Evolutionary conservation across 2,113 vertebrate genomes (phyloP), one percentile per base, ranked within the genome.

Genomic region (Ciconia stormi): DNA sequence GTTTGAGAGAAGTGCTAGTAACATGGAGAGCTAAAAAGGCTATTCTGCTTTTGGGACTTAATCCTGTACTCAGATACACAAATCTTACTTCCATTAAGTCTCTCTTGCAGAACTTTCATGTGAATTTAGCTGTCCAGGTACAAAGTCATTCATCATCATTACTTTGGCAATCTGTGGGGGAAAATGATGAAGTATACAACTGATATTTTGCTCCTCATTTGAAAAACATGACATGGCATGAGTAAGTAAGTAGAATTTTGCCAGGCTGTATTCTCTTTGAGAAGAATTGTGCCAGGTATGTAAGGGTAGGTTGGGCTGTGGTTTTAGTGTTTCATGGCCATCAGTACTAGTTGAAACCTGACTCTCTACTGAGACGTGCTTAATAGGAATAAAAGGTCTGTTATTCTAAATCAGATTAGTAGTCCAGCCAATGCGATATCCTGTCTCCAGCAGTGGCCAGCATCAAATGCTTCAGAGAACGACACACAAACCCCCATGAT

Each of bases 391-490:
- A 95, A 96, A 97, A 94, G 94, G 72, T 55, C 88, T 96, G 86
- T 92, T 97, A 88, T 89, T 90, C 83, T 92, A 92, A 96, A 95
- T 97, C 95, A 95, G 86, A 96, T 97, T 92, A 96, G 63, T 94
- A 89, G 82, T 90, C 82, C 90, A 94, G 90, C 56, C 92, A 71
- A 84, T 91, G 72, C 56, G 77, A 89, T 97, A 95, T 67, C 90
- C 79, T 79, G 90, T 93, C 90, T 93, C 85, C 90, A 95, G 85
- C 85, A 92, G 89, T 79, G 83, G 61, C 82, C 86, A 76, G 83
- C 77, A 78, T 87, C 82, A 87, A 91, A 87, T 91, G 65, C 55
- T 93, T 93, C 69, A 89, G 74, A 96, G 58, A 90, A 92, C 93
- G 90, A 93, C 65, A 84, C 42, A 71, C 47, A 84, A 85, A 59